Base-by-base conservation (phyloP, 1,140 invertebrate genomes). In the Pararge aegeria region DNA sequence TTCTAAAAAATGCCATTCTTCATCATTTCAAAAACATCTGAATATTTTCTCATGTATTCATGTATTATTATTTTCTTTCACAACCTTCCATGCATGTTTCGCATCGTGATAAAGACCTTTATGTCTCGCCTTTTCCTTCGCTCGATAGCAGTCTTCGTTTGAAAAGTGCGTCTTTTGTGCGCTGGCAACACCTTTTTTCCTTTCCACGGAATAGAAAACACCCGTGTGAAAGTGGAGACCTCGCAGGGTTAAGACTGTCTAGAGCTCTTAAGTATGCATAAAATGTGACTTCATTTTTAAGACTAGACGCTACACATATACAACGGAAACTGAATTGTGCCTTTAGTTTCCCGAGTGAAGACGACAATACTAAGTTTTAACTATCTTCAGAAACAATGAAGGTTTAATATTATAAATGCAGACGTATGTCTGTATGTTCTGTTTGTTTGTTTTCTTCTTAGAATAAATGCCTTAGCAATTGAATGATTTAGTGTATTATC, bases 121-220 rank as follows among this genome's bases (percentile, higher is more conserved):
- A 24, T 46, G 42, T 29, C 29, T 4, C 13, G 55, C 42, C 55
- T 54, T 57, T 29, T 57, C 27, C 55, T 15, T 53, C 49, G 54
- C 60, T 52, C 61, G 54, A 57, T 63, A 57, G 19, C 56, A 53
- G 54, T 63, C 55, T 57, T 38, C 61, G 60, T 52, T 63, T 52
- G 19, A 48, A 58, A 55, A 61, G 37, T 54, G 9, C 49, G 21
- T 53, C 52, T 53, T 66, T 64, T 58, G 50, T 56, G 50, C 50
- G 9, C 9, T 46, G 27, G 16, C 54, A 54, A 51, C 57, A 48
- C 50, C 27, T 59, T 46, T 59, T 46, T 37, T 42, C 40, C 52
- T 44, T 53, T 34, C 10, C 13, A 4, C 21, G 2, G 18, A 58
- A 20, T 44, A 49, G 15, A 38, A 53, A 54, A 58, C 40, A 44